phyloP scores from a whole-genome alignment of 2,113 vertebrate species.

The Plotosus lineatus region DNA sequence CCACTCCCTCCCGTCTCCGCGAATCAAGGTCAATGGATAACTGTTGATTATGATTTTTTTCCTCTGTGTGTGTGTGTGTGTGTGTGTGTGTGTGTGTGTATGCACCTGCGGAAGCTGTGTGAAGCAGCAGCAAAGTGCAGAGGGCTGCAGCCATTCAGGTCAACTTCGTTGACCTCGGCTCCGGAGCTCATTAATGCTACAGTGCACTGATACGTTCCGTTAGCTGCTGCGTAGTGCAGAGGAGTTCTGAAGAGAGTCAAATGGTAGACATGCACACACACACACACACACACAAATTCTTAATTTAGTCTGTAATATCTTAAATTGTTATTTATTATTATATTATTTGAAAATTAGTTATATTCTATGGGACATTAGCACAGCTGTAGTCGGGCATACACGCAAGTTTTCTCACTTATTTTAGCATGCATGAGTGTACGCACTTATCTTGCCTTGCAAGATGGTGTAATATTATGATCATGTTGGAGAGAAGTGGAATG shows the following conservation, averaged over 20 bases:
- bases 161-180: constrained; percentile 82
- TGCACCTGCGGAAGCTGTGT: constrained; percentile 86
- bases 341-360: too few relatives aligned
- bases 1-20: too few relatives aligned
- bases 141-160: constrained; percentile 88
- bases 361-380: too few relatives aligned
- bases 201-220: constrained; percentile 87
- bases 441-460: too few relatives aligned
- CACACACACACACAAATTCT: not conserved
- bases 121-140: constrained; percentile 92
- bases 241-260: constrained; percentile 76
- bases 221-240: constrained; percentile 92
- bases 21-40: too few relatives aligned
- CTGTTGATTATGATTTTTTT: not conserved
- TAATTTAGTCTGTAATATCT: not conserved
- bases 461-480: too few relatives aligned
- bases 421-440: too few relatives aligned
- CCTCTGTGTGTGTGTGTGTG: not conserved
- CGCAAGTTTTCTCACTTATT: too few relatives aligned
- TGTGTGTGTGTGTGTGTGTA: not conserved
- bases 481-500: too few relatives aligned
- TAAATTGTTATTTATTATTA: not conserved
- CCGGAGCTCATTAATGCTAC: constrained; percentile 85
- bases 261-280: not conserved
- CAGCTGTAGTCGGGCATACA: too few relatives aligned